Evolutionary conservation across 2,888 invertebrate species (phyloP).

Genomic region (Rhagonycha fulva): DNA sequence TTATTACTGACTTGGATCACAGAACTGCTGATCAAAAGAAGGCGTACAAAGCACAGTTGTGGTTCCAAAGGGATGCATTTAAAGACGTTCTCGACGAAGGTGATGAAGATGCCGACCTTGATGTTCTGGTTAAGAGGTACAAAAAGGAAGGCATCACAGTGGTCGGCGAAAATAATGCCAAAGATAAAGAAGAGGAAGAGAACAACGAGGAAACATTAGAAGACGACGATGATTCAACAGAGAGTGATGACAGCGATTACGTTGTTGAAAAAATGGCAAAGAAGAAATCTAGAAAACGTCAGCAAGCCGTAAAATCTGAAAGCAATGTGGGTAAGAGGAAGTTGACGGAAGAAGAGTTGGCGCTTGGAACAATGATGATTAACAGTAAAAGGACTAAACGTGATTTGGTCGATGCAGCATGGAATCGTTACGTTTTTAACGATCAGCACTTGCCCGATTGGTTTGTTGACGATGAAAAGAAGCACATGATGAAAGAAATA

Average conservation of each 20-base stretch:
- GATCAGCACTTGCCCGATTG: conserved; percentile 92
- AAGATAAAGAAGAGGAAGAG: conserved; percentile 36
- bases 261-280: conserved; percentile 53
- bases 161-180: conserved; percentile 54
- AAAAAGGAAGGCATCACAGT: conserved; percentile 69
- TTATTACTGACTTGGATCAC: conserved; percentile 80
- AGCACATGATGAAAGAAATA: conserved; percentile 82
- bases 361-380: conserved; percentile 89
- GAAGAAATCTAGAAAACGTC: conserved; percentile 57
- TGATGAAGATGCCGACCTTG: conserved; percentile 86
- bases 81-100: conserved; percentile 79
- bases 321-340: conserved; percentile 63
- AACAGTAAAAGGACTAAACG: conserved; percentile 89
- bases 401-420: conserved; percentile 87
- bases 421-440: conserved; percentile 92
- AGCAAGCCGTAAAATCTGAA: conserved; percentile 71
- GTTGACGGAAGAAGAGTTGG: conserved; percentile 85
- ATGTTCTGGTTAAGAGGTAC: conserved; percentile 73
- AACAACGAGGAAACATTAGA: conserved; percentile 46
- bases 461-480: conserved; percentile 93
- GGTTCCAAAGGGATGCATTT: conserved; percentile 86
- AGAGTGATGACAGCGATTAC: conserved; percentile 54
- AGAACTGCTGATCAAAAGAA: conserved; percentile 74
- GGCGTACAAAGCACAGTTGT: conserved; percentile 78
- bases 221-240: conserved; percentile 42